A percentile compares a stretch with the other conserved stretches of the same genome.
These are phyloP conservation scores for Augochlora pura DNA, from an alignment of 1,140 invertebrate genomes.

Conservation along the genomic window DNA sequence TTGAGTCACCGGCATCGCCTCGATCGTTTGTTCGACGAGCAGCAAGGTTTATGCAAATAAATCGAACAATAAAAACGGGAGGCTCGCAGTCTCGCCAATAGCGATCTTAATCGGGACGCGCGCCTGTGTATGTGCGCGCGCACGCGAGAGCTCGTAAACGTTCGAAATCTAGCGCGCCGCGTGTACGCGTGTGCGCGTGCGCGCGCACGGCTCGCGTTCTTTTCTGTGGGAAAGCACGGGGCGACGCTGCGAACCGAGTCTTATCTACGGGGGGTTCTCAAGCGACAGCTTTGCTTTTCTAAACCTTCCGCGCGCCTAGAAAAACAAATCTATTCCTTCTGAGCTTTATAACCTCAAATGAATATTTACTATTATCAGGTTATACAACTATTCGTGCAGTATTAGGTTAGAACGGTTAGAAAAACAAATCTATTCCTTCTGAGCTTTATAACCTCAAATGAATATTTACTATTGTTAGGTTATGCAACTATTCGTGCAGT, in stretches of 20 bases:
- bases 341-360: too few species aligned
- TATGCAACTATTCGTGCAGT: too few species aligned
- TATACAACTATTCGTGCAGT: too few species aligned
- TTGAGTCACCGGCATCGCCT: constrained; percentile 5
- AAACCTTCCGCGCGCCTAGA: too few species aligned
- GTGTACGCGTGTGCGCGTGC: constrained; percentile 10
- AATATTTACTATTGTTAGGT: too few species aligned
- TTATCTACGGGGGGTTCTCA: constrained; percentile 47
- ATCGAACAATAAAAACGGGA: constrained; percentile 19
- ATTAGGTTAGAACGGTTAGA: too few species aligned
- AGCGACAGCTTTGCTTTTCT: constrained; percentile 60
- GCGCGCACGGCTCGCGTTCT: constrained; percentile 42
- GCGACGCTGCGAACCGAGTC: constrained; percentile 49
- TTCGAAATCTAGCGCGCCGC: constrained; percentile 10
- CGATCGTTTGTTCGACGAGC: background rate
- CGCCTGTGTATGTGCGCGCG: constrained; percentile 7
- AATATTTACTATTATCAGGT: too few species aligned
- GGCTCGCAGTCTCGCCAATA: constrained; percentile 44
- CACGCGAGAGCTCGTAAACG: constrained; percentile 11
- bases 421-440: too few species aligned
- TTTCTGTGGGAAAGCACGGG: constrained; percentile 59
- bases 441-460: too few species aligned
- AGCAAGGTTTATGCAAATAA: constrained; percentile 24
- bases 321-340: too few species aligned
- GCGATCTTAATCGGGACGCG: constrained; percentile 55